These are phyloP conservation scores for Aspidiotus rigidus DNA, from an alignment of 2,888 invertebrate genomes.

Conservation along the genomic window DNA sequence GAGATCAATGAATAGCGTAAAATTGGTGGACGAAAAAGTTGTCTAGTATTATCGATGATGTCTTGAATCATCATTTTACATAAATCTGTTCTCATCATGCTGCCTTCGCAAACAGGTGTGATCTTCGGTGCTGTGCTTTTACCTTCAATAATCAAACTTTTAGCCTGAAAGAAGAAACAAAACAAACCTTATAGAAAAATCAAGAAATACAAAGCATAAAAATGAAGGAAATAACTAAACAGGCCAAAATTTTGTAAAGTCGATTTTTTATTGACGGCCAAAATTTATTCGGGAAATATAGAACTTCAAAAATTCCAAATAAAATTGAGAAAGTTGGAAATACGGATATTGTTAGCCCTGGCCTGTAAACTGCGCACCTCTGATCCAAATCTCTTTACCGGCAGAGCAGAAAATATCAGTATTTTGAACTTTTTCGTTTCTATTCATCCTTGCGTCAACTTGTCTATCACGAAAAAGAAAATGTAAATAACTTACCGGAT, in stretches of 20 bases:
- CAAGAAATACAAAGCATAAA: neutral
- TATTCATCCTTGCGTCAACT: no score
- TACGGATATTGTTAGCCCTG: no score
- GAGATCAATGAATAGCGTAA: conserved; percentile 74
- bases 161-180: conserved; percentile 27
- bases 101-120: conserved; percentile 22
- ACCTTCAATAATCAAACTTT: conserved; percentile 32
- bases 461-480: no score
- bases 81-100: conserved; percentile 17
- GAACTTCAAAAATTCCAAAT: no score
- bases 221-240: neutral
- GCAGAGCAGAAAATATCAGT: no score
- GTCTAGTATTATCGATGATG: conserved; percentile 71
- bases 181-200: neutral
- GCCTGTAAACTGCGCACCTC: no score
- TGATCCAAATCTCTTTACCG: no score
- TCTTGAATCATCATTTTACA: conserved; percentile 60
- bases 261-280: no score
- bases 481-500: conserved; percentile 66
- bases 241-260: neutral
- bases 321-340: no score
- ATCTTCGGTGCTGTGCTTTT: conserved; percentile 15
- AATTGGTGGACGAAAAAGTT: conserved; percentile 69
- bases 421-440: no score
- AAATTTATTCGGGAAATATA: no score